Evolutionary conservation across 2,797 vertebrate genomes (phyloP).

Genomic region (Enteromius fasciolatus): DNA sequence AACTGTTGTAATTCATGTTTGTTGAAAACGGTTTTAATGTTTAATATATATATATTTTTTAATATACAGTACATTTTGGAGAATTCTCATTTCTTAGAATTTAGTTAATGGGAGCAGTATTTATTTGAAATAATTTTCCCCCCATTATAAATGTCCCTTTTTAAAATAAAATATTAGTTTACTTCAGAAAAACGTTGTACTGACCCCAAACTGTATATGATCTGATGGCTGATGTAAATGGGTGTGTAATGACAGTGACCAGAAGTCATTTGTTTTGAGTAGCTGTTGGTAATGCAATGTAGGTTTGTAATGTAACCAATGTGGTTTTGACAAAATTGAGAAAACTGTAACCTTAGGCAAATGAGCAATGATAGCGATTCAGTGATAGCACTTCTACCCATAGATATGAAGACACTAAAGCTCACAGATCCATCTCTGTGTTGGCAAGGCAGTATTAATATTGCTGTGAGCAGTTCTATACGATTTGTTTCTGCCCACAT

Average conservation of each 20-base stretch:
- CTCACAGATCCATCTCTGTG: background rate
- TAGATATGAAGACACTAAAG: background rate
- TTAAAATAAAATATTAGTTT: background rate
- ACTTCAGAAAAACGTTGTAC: background rate
- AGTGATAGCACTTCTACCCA: background rate
- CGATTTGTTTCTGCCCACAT: background rate
- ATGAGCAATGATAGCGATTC: background rate
- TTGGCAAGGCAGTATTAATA: background rate
- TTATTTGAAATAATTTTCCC: background rate
- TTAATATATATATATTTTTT: background rate
- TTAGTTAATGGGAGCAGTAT: background rate
- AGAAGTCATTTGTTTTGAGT: constrained; percentile 47
- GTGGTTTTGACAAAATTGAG: background rate
- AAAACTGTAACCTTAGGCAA: background rate
- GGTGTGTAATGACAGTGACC: background rate
- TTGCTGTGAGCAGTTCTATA: background rate
- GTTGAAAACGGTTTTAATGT: no score
- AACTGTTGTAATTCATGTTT: background rate
- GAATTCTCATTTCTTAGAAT: background rate
- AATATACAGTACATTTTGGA: no score
- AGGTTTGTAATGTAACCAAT: no score
- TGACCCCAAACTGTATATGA: background rate
- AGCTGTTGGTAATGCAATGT: background rate
- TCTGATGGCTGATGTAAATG: constrained; percentile 11
- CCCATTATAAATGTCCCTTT: background rate